Evolutionary conservation across 2,797 vertebrate genomes (phyloP), one percentile per base, ranked within the genome.

Genomic region (Dryobates pubescens): DNA sequence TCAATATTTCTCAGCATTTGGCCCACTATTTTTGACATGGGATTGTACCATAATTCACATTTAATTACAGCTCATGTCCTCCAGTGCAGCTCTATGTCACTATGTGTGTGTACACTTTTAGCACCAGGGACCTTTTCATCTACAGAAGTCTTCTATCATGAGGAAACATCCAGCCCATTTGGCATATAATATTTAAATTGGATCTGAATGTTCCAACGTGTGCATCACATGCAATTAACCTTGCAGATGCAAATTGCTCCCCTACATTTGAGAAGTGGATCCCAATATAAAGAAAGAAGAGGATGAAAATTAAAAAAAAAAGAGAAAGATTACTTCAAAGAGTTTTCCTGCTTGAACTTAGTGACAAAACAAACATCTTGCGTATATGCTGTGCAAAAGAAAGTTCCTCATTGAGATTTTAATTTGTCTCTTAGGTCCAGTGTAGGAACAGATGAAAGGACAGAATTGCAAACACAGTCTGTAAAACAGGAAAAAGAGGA

Each of bases 381-480:
- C 45, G 49, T 93, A 19, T 80, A 45, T 73, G 36, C 58, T 79
- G 16, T 3, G n/a, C 65, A 56, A 56, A 80, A 87, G 41, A 14
- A 92, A 76, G 67, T 72, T 92, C 67, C 49, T 83, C 73, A 67
- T 79, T 63, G 30, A 71, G 59, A 38, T 83, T 85, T 92, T 90
- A 90, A 96, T 96, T 95, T 89, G 93, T 92, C 90, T 94, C 88
- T 57, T 77, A 78, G 75, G 81, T 62, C 65, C n/a, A 10, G 51
- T 34, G 47, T 83, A 62, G 78, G 82, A 82, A 19, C 20, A 92
- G 88, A 94, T 92, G 78, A 93, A 95, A 96, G 90, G 72, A 78
- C 65, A 82, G 69, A 43, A 54, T 59, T 77, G 67, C 78, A 92
- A 82, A 82, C 32, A 41, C 30, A 51, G 69, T 73, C 79, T 87